A percentile compares a stretch with the other conserved stretches of the same genome.
These are phyloP conservation scores for Mesopsocus fuscifrons DNA, from an alignment of 2,888 invertebrate genomes.

Conservation along the genomic window DNA sequence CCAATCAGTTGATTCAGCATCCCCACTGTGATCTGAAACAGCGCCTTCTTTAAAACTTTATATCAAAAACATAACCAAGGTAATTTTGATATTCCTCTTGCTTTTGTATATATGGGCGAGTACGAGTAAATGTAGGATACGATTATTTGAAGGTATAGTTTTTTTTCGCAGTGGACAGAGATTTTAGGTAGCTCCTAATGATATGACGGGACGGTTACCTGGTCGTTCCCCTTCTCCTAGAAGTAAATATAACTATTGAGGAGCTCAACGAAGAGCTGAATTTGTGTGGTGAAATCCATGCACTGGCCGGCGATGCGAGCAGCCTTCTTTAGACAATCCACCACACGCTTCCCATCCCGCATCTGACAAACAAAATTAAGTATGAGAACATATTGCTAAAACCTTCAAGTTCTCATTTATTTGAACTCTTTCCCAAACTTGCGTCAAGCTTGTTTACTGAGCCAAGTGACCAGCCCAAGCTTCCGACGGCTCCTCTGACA, in stretches of 20 bases:
- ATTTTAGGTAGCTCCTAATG: no score
- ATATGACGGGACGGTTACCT: no score
- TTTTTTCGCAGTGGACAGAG: no score
- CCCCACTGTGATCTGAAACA: conserved; percentile 39
- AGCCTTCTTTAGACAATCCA: conserved; percentile 91
- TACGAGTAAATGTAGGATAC: no score
- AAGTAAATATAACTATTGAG: conserved; percentile 87
- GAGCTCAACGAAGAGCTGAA: conserved; percentile 87
- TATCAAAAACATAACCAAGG: conserved; percentile 15
- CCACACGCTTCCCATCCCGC: conserved; percentile 75
- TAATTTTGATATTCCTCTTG: conserved; percentile 5
- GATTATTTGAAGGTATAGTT: no score
- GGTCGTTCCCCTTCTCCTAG: conserved; percentile 67
- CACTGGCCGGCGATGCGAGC: conserved; percentile 91
- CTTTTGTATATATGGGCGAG: no score
- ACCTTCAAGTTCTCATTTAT: conserved; percentile 2
- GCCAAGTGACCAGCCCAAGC: no score
- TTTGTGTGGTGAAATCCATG: conserved; percentile 92
- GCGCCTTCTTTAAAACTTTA: conserved; percentile 15
- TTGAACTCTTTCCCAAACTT: no score
- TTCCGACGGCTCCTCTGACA: no score
- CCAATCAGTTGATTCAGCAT: conserved; percentile 58
- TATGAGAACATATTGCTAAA: no score
- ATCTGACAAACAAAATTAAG: conserved; percentile 29
- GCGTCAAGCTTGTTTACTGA: no score